Conservation (phyloP, 2,888 invertebrate species). For the Apotomis betuletana region DNA sequence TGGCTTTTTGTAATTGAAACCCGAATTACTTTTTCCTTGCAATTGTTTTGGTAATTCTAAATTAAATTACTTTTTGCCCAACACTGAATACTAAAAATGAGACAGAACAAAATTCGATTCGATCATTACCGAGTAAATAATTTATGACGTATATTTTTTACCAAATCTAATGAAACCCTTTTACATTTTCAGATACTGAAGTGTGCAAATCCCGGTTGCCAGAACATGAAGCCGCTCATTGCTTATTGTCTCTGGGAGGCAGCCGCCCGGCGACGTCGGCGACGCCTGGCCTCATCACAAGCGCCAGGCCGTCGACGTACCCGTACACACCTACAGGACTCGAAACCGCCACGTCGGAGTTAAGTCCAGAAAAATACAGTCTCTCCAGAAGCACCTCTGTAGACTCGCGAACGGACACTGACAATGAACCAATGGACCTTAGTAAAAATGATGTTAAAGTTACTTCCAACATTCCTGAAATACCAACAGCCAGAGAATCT, state of each 20-base stretch:
- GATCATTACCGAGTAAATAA: too few species aligned
- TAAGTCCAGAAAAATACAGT: slow-evolving; percentile 61
- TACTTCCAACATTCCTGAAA: slow-evolving; percentile 73
- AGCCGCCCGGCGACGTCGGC: slow-evolving; percentile 79
- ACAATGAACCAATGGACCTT: slow-evolving; percentile 82
- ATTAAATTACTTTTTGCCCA: too few species aligned
- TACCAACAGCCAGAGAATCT: slow-evolving; percentile 85
- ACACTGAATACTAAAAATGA: too few species aligned
- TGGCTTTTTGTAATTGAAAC: too few species aligned
- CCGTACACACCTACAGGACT: slow-evolving; percentile 83
- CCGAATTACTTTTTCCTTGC: too few species aligned
- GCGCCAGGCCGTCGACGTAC: slow-evolving; percentile 86
- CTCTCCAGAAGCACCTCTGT: slow-evolving; percentile 56
- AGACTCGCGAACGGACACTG: slow-evolving; percentile 69
- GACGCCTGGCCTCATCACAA: slow-evolving; percentile 83
- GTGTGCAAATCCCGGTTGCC: slow-evolving; percentile 87
- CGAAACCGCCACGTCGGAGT: slow-evolving; percentile 60
- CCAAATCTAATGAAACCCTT: background rate
- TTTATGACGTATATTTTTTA: background rate
- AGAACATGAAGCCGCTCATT: slow-evolving; percentile 94
- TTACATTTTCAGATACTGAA: slow-evolving; percentile 81
- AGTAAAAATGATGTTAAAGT: slow-evolving; percentile 74
- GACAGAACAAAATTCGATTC: too few species aligned
- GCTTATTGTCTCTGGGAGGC: slow-evolving; percentile 89
- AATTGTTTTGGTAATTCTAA: too few species aligned